Evolutionary conservation across 2,797 vertebrate species (phyloP).

Genomic region (Tadarida brasiliensis): DNA sequence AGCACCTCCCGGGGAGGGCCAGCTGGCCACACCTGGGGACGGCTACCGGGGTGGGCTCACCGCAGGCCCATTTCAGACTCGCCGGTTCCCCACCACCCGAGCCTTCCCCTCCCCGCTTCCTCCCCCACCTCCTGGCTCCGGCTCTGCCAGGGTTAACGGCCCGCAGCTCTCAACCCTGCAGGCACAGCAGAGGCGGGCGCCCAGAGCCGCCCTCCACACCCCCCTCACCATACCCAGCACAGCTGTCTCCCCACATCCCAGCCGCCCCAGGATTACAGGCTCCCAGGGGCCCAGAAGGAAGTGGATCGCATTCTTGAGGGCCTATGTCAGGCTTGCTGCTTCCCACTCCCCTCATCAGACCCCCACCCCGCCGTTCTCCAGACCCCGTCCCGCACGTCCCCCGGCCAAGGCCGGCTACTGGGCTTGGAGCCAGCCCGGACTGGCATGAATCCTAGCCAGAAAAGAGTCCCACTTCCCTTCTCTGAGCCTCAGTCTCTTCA

Average conservation of each 20-base stretch:
- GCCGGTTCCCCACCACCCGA: fast-evolving
- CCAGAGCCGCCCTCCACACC: background rate
- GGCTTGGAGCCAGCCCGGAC: background rate
- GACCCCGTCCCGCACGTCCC: background rate
- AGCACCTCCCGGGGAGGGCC: background rate
- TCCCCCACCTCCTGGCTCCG: background rate
- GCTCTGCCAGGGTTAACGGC: conserved; percentile 49
- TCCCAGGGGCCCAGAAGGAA: conserved; percentile 70
- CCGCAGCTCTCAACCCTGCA: background rate
- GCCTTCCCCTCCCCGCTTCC: background rate
- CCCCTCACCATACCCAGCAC: conserved; percentile 44
- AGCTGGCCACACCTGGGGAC: conserved; percentile 49
- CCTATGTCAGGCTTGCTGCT: conserved; percentile 75
- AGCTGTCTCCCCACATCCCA: conserved; percentile 86
- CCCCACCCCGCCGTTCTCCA: background rate
- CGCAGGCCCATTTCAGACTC: fast-evolving
- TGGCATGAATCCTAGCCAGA: background rate
- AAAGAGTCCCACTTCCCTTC: background rate
- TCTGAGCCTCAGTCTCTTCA: background rate
- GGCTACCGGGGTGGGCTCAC: fast-evolving
- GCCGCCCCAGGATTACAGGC: conserved; percentile 80
- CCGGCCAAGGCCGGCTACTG: background rate
- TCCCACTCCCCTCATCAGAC: background rate
- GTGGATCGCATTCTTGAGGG: conserved; percentile 82
- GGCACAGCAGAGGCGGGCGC: conserved; percentile 49